phyloP scores from a whole-genome alignment of 2,113 vertebrate genomes.

The Artemisiospiza belli region DNA sequence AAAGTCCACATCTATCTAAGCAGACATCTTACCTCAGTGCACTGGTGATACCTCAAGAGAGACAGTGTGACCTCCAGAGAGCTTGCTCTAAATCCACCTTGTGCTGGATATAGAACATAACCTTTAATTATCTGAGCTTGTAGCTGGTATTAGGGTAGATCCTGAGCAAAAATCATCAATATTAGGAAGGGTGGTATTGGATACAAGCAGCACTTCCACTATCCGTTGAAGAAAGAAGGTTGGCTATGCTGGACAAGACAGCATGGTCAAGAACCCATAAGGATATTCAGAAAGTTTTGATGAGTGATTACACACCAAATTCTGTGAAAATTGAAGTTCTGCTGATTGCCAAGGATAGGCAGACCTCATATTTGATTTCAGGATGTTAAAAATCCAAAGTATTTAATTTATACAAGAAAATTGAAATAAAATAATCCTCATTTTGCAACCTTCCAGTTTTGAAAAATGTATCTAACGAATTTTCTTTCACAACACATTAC shows the following conservation, averaged over 20 bases:
- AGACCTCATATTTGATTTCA: neutral
- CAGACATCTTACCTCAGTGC: neutral
- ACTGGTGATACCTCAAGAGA: neutral
- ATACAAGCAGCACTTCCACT: neutral
- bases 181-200: neutral
- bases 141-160: neutral
- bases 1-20: neutral
- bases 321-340: neutral
- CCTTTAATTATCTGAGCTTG: neutral
- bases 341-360: neutral
- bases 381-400: neutral
- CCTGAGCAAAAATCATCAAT: neutral
- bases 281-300: neutral
- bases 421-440: neutral
- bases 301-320: neutral
- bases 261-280: neutral
- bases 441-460: neutral
- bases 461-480: neutral
- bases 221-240: neutral
- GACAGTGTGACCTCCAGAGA: neutral
- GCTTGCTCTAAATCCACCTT: neutral
- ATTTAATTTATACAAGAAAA: neutral
- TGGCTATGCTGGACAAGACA: neutral
- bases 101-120: neutral
- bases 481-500: conserved; percentile 2